Conservation (phyloP, 2,888 invertebrate species). For the Drosophila colorata region DNA sequence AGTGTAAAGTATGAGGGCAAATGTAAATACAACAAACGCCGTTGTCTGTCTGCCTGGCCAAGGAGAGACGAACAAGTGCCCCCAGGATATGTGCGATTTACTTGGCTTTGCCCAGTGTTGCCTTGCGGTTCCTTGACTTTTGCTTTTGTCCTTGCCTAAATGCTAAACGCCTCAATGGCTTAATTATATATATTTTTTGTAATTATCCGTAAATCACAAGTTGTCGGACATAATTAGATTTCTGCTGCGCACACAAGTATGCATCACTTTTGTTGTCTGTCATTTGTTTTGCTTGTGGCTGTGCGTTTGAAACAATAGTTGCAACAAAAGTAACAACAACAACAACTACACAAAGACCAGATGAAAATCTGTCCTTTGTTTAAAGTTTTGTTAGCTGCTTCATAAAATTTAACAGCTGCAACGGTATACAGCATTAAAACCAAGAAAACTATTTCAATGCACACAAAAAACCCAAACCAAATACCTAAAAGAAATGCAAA, state of each 20-base stretch:
- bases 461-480: conserved; percentile 26
- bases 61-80: conserved; percentile 28
- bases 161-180: conserved; percentile 59
- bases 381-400: conserved; percentile 54
- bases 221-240: conserved; percentile 53
- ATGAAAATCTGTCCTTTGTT: conserved; percentile 58
- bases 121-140: conserved; percentile 41
- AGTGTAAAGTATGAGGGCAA: conserved; percentile 38
- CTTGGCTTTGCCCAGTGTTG: conserved; percentile 26
- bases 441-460: conserved; percentile 66
- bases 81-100: conserved; percentile 34
- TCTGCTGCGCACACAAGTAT: conserved; percentile 37
- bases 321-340: conserved; percentile 25
- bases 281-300: conserved; percentile 24
- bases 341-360: conserved; percentile 21
- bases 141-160: conserved; percentile 43
- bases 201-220: conserved; percentile 59
- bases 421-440: conserved; percentile 46
- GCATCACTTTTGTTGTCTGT: conserved; percentile 33
- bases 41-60: conserved; percentile 15
- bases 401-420: conserved; percentile 73
- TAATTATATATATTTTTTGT: conserved; percentile 65
- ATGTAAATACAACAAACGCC: conserved; percentile 33
- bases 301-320: conserved; percentile 25
- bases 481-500: conserved; percentile 14